phyloP scores from a whole-genome alignment of 2,797 vertebrate species.

The Hypotaenidia okinawae region DNA sequence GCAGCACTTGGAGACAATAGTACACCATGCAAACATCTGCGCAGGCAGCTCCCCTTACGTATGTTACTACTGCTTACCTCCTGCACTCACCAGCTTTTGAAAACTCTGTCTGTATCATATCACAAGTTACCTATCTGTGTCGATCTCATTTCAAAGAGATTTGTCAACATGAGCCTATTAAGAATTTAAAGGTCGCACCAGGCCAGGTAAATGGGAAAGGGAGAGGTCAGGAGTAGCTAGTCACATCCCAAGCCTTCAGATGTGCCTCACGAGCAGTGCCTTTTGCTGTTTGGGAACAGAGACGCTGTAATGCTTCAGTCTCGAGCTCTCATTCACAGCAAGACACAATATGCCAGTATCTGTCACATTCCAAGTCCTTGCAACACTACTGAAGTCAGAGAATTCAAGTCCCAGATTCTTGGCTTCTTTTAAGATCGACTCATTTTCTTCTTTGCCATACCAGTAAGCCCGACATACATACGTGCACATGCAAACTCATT shows the following conservation, averaged over 20 bases:
- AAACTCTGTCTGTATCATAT: background rate
- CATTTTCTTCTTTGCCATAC: conserved; percentile 25
- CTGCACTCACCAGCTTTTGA: background rate
- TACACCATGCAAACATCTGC: background rate
- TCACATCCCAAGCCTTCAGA: background rate
- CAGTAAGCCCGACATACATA: background rate
- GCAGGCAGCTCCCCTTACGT: background rate
- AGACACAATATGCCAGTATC: conserved; percentile 32
- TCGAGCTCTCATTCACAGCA: conserved; percentile 8
- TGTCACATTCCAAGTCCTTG: conserved; percentile 18
- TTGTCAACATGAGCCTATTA: conserved; percentile 14
- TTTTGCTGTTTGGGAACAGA: conserved; percentile 15
- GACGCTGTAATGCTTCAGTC: background rate
- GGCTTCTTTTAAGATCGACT: background rate
- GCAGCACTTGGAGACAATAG: background rate
- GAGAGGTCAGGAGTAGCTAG: background rate
- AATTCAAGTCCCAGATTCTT: conserved; percentile 32
- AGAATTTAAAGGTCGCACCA: conserved; percentile 3
- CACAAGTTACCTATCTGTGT: background rate
- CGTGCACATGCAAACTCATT: background rate
- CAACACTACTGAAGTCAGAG: background rate
- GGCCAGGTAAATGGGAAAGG: background rate
- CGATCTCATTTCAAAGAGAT: conserved; percentile 15
- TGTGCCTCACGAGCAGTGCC: accelerated
- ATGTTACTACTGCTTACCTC: background rate